A percentile compares a stretch with the other conserved stretches of the same genome.
phyloP scores from a whole-genome alignment of 2,888 invertebrate genomes.

The Xestobium rufovillosum region DNA sequence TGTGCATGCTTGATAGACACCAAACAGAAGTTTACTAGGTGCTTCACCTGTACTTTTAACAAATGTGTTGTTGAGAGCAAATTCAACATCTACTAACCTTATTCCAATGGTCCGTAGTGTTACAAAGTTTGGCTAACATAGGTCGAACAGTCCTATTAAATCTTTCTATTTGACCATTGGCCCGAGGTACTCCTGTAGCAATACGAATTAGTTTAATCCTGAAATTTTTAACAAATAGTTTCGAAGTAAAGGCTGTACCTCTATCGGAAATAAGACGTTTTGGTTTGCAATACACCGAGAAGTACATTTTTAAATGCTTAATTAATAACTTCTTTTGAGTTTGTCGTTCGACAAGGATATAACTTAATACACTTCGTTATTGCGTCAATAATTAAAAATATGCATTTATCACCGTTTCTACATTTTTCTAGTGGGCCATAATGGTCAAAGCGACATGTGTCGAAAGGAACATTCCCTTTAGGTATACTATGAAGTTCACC shows the following conservation, averaged over 20 bases:
- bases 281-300: slow-evolving; percentile 6
- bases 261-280: slow-evolving; percentile 20
- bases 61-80: slow-evolving; percentile 27
- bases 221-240: slow-evolving; percentile 21
- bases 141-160: slow-evolving; percentile 20
- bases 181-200: slow-evolving; percentile 26
- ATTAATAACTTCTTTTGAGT: slow-evolving; percentile 7
- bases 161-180: no score
- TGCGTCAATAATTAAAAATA: no score
- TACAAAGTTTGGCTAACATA: slow-evolving; percentile 11
- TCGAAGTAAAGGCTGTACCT: slow-evolving; percentile 27
- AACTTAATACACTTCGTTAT: no score
- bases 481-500: no score
- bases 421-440: no score
- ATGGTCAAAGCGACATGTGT: no score
- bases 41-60: slow-evolving; percentile 27
- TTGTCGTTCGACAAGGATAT: no score
- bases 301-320: slow-evolving; percentile 7
- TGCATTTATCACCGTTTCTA: no score
- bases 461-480: no score
- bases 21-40: slow-evolving; percentile 28
- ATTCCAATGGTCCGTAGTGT: slow-evolving; percentile 21
- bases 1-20: slow-evolving; percentile 25
- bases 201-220: slow-evolving; percentile 25
- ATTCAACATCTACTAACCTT: slow-evolving; percentile 16